A percentile compares a stretch with the other conserved stretches of the same genome.
Evolutionary conservation across 2,113 vertebrate species (phyloP).

Genomic region (Vanacampus margaritifer): DNA sequence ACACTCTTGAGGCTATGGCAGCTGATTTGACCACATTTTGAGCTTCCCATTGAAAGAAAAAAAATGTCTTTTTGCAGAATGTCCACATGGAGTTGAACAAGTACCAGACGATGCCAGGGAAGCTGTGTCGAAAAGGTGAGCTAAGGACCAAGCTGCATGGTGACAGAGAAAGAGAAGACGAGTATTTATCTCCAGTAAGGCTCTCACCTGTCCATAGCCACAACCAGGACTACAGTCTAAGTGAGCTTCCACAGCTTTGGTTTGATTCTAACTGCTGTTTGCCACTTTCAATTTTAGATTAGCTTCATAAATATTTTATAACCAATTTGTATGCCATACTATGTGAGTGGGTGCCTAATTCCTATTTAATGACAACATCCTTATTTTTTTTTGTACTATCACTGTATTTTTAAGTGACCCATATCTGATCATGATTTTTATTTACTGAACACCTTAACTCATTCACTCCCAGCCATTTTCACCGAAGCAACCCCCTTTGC

Average conservation of each 20-base stretch:
- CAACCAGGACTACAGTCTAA: conserved; percentile 68
- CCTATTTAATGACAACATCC: background rate
- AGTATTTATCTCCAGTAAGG: conserved; percentile 45
- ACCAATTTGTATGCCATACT: too few relatives aligned
- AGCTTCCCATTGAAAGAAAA: background rate
- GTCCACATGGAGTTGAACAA: conserved; percentile 74
- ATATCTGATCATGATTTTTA: background rate
- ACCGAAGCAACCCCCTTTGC: too few relatives aligned
- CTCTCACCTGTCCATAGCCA: conserved; percentile 48
- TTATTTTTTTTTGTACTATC: background rate
- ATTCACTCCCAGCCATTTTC: too few relatives aligned
- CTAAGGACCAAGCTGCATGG: conserved; percentile 68
- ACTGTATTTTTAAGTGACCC: background rate
- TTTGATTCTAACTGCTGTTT: background rate
- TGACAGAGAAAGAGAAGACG: conserved; percentile 53
- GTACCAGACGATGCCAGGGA: conserved; percentile 89
- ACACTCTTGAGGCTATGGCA: background rate
- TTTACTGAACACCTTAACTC: background rate
- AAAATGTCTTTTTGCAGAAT: conserved; percentile 59
- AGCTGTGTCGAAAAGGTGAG: conserved; percentile 62
- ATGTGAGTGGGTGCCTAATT: background rate
- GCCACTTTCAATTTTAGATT: background rate
- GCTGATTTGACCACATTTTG: background rate
- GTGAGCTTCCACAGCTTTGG: conserved; percentile 62
- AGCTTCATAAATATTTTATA: background rate